These are phyloP conservation scores for Craniophora ligustri DNA, from an alignment of 2,888 invertebrate species.

Conservation along the genomic window DNA sequence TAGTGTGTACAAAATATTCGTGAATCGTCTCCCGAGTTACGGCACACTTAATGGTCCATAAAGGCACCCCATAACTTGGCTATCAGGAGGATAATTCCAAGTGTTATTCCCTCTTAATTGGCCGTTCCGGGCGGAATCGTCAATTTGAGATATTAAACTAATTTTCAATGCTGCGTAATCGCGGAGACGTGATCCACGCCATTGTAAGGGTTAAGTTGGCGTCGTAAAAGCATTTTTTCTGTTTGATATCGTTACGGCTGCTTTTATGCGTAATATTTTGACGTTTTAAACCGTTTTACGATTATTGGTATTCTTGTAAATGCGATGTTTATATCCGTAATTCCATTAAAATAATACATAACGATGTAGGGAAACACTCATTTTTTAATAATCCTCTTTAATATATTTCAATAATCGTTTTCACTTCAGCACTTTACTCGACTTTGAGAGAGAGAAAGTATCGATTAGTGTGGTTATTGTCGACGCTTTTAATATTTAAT, in stretches of 20 bases:
- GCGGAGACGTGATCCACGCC: conserved; percentile 74
- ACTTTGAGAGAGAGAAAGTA: conserved; percentile 44
- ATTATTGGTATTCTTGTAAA: conserved; percentile 42
- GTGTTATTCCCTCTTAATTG: conserved; percentile 87
- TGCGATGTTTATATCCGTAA: conserved; percentile 25
- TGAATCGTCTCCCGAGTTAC: conserved; percentile 68
- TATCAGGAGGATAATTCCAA: conserved; percentile 83
- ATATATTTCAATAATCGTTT: conserved; percentile 27
- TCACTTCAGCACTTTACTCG: conserved; percentile 25
- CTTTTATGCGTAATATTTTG: conserved; percentile 49
- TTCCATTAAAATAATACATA: conserved; percentile 42
- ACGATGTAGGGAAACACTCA: conserved; percentile 8
- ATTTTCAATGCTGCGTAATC: conserved; percentile 87
- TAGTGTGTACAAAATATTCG: conserved; percentile 67
- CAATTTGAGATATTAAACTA: conserved; percentile 88
- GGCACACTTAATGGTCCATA: conserved; percentile 81
- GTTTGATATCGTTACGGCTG: conserved; percentile 30
- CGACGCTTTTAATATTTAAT: conserved; percentile 15
- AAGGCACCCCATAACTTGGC: conserved; percentile 87
- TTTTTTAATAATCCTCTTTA: conserved; percentile 31
- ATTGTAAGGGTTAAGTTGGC: conserved; percentile 66
- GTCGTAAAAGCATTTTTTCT: conserved; percentile 53
- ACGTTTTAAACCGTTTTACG: conserved; percentile 46
- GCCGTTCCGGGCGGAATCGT: conserved; percentile 86
- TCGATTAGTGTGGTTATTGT: conserved; percentile 20